Evolutionary conservation across 2,888 invertebrate genomes (phyloP), one percentile per base, ranked within the genome.

Genomic region (Eupithecia centaureata): DNA sequence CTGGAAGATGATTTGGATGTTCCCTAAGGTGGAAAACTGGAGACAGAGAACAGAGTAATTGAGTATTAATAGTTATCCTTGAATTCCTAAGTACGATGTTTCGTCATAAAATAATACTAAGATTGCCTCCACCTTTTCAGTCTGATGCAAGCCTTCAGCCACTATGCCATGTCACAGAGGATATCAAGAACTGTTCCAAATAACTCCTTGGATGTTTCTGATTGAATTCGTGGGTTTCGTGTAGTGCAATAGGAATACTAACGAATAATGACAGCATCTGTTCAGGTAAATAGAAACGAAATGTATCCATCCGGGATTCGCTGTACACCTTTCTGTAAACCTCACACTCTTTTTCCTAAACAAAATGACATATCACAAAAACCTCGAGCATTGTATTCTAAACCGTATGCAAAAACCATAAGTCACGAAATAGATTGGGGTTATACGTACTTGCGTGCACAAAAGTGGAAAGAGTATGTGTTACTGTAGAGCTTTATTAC

Each of bases 231-330:
- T 7, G 30, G 30, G n/a, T n/a, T n/a, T 30, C 4, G 56, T 57
- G 18, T 27, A 42, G 42, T 57, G 56, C 57, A 57, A 32, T 32
- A 61, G 54, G 57, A 58, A 66, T 57, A 61, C 57, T 66, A 61
- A 61, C 32, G 15, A 59, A 65, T 89, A 90, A 90, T 89, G 86
- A 87, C 83, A 82, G 84, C 85, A 87, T 88, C 87, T 86, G 86
- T 89, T 86, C 86, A 86, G 84, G 89, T 89, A 90, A 91, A 90
- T 90, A 90, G 88, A 90, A 90, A 87, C 88, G 86, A 87, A 88
- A 86, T 83, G 86, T 88, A 89, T 89, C 86, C 88, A 86, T 88
- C 84, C 80, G 87, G 86, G 90, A 89, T 88, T 88, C 87, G 82
- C 84, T 79, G 84, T 87, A 89, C 87, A 88, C 87, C 86, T 87